These are phyloP conservation scores for Pholis gunnellus DNA, from an alignment of 2,113 vertebrate genomes.

Conservation along the genomic window DNA sequence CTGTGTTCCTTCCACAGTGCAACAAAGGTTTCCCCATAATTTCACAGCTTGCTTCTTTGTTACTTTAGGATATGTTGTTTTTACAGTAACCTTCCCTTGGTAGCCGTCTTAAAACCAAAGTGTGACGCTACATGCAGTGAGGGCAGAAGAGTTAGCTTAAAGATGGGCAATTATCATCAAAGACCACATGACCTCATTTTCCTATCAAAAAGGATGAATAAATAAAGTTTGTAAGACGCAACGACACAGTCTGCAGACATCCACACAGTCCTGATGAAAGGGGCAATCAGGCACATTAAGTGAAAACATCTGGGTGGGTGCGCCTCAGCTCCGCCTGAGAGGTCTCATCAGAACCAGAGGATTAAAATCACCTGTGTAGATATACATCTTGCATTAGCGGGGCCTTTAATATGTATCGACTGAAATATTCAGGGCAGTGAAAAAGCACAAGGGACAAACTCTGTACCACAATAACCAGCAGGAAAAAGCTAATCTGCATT, in stretches of 20 bases:
- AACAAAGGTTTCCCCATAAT: too few species aligned
- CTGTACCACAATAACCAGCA: background rate
- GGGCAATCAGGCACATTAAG: background rate
- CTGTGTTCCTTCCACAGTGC: too few species aligned
- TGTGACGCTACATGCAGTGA: too few species aligned
- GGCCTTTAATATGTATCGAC: background rate
- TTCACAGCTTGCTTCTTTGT: too few species aligned
- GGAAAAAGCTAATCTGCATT: background rate
- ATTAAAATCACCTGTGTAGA: background rate
- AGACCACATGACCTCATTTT: background rate
- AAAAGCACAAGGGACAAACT: background rate
- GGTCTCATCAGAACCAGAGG: background rate
- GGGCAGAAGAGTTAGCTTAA: too few species aligned
- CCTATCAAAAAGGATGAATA: background rate
- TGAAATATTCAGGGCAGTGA: conserved; percentile 1
- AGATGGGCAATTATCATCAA: background rate
- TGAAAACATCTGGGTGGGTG: background rate
- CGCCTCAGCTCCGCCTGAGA: background rate
- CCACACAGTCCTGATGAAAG: background rate
- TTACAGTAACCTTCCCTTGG: background rate
- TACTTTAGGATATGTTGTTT: background rate
- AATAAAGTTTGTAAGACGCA: background rate
- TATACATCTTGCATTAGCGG: background rate
- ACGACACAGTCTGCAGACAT: background rate
- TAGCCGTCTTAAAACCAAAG: too few species aligned